A percentile compares a stretch with the other conserved stretches of the same genome.
phyloP scores from a whole-genome alignment of 1,140 invertebrate species.

The Leptinotarsa defecta region DNA sequence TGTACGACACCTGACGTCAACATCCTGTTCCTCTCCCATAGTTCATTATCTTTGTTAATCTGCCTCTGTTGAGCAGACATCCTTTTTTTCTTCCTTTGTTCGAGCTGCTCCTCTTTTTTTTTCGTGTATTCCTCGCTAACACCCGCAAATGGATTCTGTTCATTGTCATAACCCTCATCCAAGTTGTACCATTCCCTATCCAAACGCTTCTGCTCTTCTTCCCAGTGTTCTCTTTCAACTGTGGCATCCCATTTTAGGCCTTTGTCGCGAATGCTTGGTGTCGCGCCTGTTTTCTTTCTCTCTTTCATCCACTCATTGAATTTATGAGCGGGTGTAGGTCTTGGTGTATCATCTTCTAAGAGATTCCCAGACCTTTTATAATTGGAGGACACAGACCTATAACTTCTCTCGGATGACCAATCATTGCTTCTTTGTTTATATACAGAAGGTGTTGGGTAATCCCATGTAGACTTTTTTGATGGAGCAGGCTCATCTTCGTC shows the following conservation, averaged over 20 bases:
- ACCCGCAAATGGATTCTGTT: constrained; percentile 89
- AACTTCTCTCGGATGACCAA: constrained; percentile 57
- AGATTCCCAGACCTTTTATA: constrained; percentile 52
- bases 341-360: constrained; percentile 69
- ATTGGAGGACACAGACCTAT: constrained; percentile 40
- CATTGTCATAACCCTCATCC: constrained; percentile 92
- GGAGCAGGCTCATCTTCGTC: constrained; percentile 81
- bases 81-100: constrained; percentile 86
- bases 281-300: constrained; percentile 66
- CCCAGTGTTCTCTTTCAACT: constrained; percentile 82
- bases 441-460: constrained; percentile 83
- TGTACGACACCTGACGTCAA: constrained; percentile 94
- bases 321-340: constrained; percentile 85
- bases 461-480: constrained; percentile 80
- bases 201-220: constrained; percentile 89
- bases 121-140: constrained; percentile 89
- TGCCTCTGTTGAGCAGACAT: constrained; percentile 93
- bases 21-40: constrained; percentile 99
- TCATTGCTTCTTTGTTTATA: constrained; percentile 57
- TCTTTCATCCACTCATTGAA: constrained; percentile 79
- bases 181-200: constrained; percentile 97
- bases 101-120: constrained; percentile 89
- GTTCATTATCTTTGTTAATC: constrained; percentile 95
- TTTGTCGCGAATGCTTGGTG: constrained; percentile 60
- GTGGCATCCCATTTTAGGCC: constrained; percentile 62